Base-by-base conservation (phyloP, 2,888 invertebrate genomes). In the Chalcis sispes region DNA sequence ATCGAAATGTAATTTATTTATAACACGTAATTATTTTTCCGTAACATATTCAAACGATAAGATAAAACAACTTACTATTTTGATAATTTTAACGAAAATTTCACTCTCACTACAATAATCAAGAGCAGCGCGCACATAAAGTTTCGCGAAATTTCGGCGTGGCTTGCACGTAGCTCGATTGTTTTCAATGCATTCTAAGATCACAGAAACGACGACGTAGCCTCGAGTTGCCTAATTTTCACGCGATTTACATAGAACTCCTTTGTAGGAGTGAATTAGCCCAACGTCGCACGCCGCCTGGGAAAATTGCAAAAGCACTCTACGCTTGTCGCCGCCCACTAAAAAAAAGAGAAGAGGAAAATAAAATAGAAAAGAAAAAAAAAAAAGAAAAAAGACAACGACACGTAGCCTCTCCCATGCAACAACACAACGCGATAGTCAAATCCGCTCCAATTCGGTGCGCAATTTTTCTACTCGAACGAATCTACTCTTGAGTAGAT, bases 261-360 rank as follows among this genome's bases (percentile, higher is more conserved):
- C 66, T 66, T 73, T 73, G 66, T 73, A 52, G 29, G 20, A 20
- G 7, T 23, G 67, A 73, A 73, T 72, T 72, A 72, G 72, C 65
- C 67, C 13, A 18, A 15, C 52, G 62, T 72, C 70, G 61, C 77
- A 71, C 71, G 71, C 27, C 77, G 81, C 85, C 83, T 86, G 87
- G 85, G 87, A 87, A 87, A 84, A 84, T 87, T 85, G 83, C 86
- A 84, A 85, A 84, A 86, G 81, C 80, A n/a, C n/a, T n/a, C 13
- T 81, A 85, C 87, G 86, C 83, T 85, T 85, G 83, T 85, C 80
- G 82, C 73, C 80, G 80, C 72, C 61, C 62, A 23, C 52, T 10
- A 25, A 32, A 46, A 58, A 52, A 27, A 56, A 62, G 23, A 56
- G 10, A 36, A 36, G 10, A 36, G 5, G 36, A 36, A 36, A 10